phyloP scores from a whole-genome alignment of 2,113 vertebrate species.

The Xenotilapia longispinis region DNA sequence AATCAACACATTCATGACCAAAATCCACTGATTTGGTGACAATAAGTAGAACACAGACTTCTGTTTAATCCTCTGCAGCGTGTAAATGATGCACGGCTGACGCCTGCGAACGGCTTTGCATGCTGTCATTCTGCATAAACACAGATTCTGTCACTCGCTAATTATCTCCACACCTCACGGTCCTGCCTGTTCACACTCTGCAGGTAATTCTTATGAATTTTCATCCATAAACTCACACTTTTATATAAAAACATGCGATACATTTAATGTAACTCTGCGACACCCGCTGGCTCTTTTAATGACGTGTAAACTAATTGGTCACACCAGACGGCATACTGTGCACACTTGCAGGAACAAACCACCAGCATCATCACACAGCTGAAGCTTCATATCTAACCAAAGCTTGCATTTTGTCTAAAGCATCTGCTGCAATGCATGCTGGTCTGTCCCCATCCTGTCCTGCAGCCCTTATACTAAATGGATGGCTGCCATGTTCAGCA shows the following conservation, averaged over 20 bases:
- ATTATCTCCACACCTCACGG: not conserved
- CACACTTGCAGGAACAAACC: not conserved
- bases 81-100: not conserved
- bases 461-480: not conserved
- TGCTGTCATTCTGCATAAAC: not conserved
- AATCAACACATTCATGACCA: not conserved
- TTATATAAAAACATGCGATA: not conserved
- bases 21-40: not conserved
- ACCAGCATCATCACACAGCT: not conserved
- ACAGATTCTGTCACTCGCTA: not conserved
- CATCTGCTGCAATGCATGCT: slow-evolving; percentile 33
- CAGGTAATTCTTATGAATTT: not conserved
- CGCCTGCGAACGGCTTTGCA: not conserved
- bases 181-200: not conserved
- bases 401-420: slow-evolving; percentile 16
- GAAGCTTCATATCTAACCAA: not conserved
- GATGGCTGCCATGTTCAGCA: not conserved
- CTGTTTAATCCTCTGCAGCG: not conserved
- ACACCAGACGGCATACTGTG: not conserved
- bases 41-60: not conserved
- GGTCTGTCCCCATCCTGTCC: not conserved
- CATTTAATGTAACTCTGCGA: not conserved
- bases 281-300: not conserved
- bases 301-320: not conserved
- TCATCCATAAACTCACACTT: not conserved